Percentiles rank a stretch among this genome's conserved stretches.
Conservation (phyloP, 2,888 invertebrate species). For the Patella caerulea region DNA sequence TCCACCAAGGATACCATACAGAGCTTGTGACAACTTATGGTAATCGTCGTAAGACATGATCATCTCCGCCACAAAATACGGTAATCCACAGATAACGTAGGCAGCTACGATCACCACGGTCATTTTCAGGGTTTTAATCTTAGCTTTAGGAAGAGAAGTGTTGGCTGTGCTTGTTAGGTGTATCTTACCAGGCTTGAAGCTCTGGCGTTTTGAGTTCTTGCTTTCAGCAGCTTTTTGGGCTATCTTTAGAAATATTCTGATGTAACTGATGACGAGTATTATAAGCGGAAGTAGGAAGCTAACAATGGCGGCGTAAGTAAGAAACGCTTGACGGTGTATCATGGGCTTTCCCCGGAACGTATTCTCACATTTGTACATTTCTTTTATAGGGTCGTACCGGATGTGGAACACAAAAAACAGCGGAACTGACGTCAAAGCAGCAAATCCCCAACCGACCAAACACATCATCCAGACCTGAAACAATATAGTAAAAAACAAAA, state of each 20-base stretch:
- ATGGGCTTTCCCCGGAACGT: slow-evolving; percentile 59
- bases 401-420: slow-evolving; percentile 62
- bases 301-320: slow-evolving; percentile 58
- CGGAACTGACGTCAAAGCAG: slow-evolving; percentile 58
- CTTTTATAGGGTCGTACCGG: slow-evolving; percentile 41
- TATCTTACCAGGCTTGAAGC: slow-evolving; percentile 62
- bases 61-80: slow-evolving; percentile 69
- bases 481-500: not conserved
- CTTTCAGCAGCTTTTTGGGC: slow-evolving; percentile 62
- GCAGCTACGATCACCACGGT: slow-evolving; percentile 68
- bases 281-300: slow-evolving; percentile 66
- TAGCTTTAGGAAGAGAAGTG: slow-evolving; percentile 68
- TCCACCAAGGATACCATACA: slow-evolving; percentile 64
- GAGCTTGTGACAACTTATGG: slow-evolving; percentile 41
- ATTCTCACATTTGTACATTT: slow-evolving; percentile 61
- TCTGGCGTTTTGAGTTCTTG: slow-evolving; percentile 44
- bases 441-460: slow-evolving; percentile 57
- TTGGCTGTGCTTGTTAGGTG: slow-evolving; percentile 66
- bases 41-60: slow-evolving; percentile 66
- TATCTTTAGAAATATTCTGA: slow-evolving; percentile 68
- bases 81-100: slow-evolving; percentile 68
- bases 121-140: slow-evolving; percentile 71
- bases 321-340: slow-evolving; percentile 61
- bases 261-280: slow-evolving; percentile 65
- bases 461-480: slow-evolving; percentile 60